Conservation (phyloP, 1,140 invertebrate genomes). For the Scaptomyza pallida region DNA sequence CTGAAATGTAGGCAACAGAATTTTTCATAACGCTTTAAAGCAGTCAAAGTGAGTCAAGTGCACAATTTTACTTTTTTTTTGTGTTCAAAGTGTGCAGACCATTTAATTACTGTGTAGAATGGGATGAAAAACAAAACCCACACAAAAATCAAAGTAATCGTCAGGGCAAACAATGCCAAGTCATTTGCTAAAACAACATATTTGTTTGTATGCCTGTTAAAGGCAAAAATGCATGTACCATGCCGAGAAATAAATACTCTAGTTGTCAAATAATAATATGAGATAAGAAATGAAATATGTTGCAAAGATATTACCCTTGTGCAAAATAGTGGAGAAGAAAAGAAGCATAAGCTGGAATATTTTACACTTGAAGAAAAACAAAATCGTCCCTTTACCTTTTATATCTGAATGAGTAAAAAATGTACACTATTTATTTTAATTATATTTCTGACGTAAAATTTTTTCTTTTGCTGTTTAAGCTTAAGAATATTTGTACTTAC, state of each 20-base stretch:
- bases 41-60: constrained; percentile 62
- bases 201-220: not conserved
- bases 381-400: too few species aligned
- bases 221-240: constrained; percentile 4
- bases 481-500: too few species aligned
- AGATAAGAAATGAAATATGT: constrained; percentile 2
- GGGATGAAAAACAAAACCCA: constrained; percentile 11
- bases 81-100: constrained; percentile 7
- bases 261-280: not conserved
- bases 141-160: constrained; percentile 59
- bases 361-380: not conserved
- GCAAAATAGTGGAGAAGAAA: not conserved
- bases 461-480: too few species aligned
- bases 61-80: constrained; percentile 37
- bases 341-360: not conserved
- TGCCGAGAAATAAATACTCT: constrained; percentile 18
- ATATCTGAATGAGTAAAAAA: too few species aligned
- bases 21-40: constrained; percentile 52
- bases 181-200: constrained; percentile 49
- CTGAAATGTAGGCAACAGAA: constrained; percentile 45
- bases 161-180: constrained; percentile 31
- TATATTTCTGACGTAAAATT: too few species aligned
- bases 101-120: constrained; percentile 57
- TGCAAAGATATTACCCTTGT: not conserved
- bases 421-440: too few species aligned